Percentiles rank a stretch among this genome's conserved stretches.
phyloP scores from a whole-genome alignment of 1,140 invertebrate species.

The Diuraphis noxia region DNA sequence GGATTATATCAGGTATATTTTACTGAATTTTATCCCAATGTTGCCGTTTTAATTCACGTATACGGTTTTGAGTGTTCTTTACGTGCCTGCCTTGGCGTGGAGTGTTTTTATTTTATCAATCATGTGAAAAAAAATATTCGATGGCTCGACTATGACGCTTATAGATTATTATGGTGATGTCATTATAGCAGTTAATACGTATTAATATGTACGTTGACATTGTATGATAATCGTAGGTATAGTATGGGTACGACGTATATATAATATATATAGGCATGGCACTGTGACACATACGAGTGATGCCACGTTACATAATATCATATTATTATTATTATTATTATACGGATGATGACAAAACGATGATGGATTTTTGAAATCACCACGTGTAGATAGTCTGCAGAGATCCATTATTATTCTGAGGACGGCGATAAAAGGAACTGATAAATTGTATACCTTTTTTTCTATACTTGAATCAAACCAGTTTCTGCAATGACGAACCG shows the following conservation, averaged over 20 bases:
- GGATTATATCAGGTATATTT: not conserved
- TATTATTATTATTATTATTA: not conserved
- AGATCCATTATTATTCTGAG: not conserved
- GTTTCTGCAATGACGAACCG: not conserved
- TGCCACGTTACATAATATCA: not conserved
- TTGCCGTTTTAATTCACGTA: not conserved
- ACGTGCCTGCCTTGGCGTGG: not conserved
- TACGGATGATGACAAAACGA: not conserved
- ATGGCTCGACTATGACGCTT: not conserved
- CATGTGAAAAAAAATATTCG: not conserved
- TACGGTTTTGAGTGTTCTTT: not conserved
- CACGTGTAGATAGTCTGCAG: not conserved
- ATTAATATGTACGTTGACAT: not conserved
- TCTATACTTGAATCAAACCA: not conserved
- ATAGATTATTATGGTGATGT: not conserved
- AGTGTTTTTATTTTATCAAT: not conserved
- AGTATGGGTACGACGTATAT: not conserved
- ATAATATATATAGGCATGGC: not conserved
- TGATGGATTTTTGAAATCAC: not conserved
- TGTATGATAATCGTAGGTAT: not conserved
- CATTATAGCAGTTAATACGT: not conserved
- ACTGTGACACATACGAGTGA: not conserved
- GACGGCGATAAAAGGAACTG: not conserved
- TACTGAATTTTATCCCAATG: not conserved
- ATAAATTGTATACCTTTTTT: not conserved